Conservation (phyloP, 2,888 invertebrate species). For the Syrphus vitripennis region DNA sequence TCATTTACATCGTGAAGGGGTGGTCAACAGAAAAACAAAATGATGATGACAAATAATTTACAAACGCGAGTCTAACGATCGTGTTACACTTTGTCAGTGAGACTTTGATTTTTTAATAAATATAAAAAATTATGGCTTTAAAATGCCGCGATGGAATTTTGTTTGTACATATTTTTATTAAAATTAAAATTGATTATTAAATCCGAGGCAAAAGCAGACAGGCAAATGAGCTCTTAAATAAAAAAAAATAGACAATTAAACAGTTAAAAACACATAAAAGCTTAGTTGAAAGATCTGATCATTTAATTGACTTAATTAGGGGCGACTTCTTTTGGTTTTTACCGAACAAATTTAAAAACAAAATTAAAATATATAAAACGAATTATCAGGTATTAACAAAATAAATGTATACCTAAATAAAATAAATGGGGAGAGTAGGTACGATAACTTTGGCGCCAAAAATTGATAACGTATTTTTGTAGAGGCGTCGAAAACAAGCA, state of each 20-base stretch:
- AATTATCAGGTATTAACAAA: too few species aligned
- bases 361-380: neutral
- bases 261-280: conserved; percentile 37
- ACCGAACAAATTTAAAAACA: neutral
- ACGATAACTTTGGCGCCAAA: too few species aligned
- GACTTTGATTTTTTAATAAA: conserved; percentile 1
- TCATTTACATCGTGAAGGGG: conserved; percentile 11
- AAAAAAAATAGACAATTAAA: conserved; percentile 44
- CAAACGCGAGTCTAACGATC: conserved; percentile 19
- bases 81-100: conserved; percentile 12
- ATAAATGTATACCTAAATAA: too few species aligned
- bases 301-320: conserved; percentile 31
- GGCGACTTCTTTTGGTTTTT: neutral
- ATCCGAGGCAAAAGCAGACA: neutral
- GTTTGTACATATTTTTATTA: neutral
- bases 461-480: too few species aligned
- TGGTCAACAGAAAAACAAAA: neutral
- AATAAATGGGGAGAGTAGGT: too few species aligned
- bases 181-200: conserved; percentile 37
- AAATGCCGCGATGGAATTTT: neutral
- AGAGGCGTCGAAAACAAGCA: too few species aligned
- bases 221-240: conserved; percentile 31
- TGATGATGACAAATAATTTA: conserved; percentile 46
- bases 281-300: conserved; percentile 18
- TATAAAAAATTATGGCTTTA: neutral